Conservation (phyloP, 1,140 invertebrate genomes). For the roundworm (Caenorhabditis elegans) region DNA sequence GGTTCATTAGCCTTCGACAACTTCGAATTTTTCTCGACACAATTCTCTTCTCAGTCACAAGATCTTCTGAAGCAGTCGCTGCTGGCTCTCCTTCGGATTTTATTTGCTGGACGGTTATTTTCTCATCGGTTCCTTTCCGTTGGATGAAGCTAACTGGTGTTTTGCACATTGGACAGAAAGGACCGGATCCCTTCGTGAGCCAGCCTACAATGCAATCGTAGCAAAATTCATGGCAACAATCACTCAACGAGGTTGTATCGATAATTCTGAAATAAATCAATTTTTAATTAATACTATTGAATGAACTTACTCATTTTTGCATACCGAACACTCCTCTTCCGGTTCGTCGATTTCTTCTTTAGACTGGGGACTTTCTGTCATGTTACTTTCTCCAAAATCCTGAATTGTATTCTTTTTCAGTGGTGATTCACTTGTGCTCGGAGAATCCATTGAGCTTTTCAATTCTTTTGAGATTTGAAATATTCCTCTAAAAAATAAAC, state of each 20-base stretch:
- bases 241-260: background rate
- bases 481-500: too few species aligned
- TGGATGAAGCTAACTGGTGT: background rate
- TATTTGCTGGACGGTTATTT: background rate
- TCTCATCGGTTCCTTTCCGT: background rate
- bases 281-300: too few species aligned
- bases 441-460: too few species aligned
- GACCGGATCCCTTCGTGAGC: background rate
- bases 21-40: background rate
- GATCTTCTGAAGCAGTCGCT: background rate
- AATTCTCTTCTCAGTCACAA: background rate
- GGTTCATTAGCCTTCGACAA: background rate
- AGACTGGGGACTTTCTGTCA: too few species aligned
- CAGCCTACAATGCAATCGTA: conserved; percentile 5
- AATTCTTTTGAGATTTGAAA: too few species aligned
- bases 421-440: too few species aligned
- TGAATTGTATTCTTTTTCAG: too few species aligned
- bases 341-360: background rate
- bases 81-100: background rate
- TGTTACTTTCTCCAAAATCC: too few species aligned
- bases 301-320: background rate
- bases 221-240: background rate
- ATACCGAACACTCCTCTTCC: background rate
- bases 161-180: conserved; percentile 2
- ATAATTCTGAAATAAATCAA: background rate